Evolutionary conservation across 2,113 vertebrate species (phyloP).

Genomic region (Lepus europaeus): DNA sequence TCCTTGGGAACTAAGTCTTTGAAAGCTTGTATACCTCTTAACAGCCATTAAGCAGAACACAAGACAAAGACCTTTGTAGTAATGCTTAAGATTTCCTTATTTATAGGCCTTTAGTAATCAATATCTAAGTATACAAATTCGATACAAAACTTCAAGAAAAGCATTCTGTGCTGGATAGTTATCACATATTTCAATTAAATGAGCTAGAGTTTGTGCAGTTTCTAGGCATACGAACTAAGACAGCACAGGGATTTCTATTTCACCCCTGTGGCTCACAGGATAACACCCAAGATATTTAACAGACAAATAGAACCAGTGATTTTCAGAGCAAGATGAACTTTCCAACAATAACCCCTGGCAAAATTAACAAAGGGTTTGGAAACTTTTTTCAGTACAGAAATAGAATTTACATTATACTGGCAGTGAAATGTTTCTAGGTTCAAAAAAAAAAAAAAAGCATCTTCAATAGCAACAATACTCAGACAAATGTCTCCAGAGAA

Average conservation of each 20-base stretch:
- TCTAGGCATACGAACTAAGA: background rate
- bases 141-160: background rate
- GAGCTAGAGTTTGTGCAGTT: background rate
- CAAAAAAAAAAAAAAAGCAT: background rate
- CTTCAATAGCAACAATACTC: background rate
- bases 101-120: background rate
- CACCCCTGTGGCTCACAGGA: background rate
- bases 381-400: background rate
- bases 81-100: background rate
- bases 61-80: background rate
- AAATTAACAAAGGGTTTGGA: background rate
- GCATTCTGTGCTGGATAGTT: background rate
- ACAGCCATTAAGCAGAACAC: too few species aligned
- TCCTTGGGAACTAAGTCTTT: background rate
- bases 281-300: background rate
- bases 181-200: background rate
- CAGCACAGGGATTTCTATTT: background rate
- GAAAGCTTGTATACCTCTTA: background rate
- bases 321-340: background rate
- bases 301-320: background rate
- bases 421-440: background rate
- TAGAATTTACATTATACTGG: background rate
- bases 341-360: background rate
- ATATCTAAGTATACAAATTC: background rate
- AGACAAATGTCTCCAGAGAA: background rate